These are phyloP conservation scores for Grallaria varia DNA, from an alignment of 2,113 vertebrate genomes.

Conservation along the genomic window DNA sequence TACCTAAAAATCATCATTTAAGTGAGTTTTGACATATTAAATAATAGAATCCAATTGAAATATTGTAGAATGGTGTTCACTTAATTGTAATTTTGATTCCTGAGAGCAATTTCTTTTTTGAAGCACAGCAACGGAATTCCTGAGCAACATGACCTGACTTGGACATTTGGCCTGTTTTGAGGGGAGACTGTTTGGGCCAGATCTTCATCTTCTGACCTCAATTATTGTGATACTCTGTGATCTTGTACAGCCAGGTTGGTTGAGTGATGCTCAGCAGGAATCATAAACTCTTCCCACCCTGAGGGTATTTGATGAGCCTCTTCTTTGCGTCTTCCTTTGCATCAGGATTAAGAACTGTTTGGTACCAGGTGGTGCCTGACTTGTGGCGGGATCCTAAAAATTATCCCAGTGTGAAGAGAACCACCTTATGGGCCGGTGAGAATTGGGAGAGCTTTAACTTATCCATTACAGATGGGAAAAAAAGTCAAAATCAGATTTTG, in stretches of 20 bases:
- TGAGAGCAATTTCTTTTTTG: background rate
- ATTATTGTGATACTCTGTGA: background rate
- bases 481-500: background rate
- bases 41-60: background rate
- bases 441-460: background rate
- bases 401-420: background rate
- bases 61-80: background rate
- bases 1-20: background rate
- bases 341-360: background rate
- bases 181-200: background rate
- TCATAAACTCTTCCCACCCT: background rate
- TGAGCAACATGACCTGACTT: background rate
- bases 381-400: background rate
- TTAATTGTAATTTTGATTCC: background rate
- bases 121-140: background rate
- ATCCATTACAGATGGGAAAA: background rate
- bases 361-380: background rate
- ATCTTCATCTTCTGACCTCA: background rate
- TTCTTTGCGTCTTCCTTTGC: background rate
- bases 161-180: background rate
- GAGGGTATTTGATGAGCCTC: background rate
- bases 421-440: background rate
- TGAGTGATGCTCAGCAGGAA: background rate
- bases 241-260: accelerated
- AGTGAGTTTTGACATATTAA: background rate